Percentiles rank a stretch among this genome's conserved stretches.
Evolutionary conservation across 2,888 invertebrate species (phyloP).

Genomic region (Calameuta pallipes): DNA sequence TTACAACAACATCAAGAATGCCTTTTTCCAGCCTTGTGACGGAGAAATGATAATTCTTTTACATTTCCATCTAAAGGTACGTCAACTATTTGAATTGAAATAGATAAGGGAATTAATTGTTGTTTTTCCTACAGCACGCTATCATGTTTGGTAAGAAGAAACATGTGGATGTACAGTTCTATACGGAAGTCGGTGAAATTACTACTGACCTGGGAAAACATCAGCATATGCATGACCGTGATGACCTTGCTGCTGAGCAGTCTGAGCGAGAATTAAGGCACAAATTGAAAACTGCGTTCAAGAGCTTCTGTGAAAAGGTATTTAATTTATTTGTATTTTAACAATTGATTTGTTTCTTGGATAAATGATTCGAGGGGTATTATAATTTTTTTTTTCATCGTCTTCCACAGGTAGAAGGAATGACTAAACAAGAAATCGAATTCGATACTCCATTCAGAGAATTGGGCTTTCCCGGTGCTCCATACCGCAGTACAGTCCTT

Average conservation of each 20-base stretch:
- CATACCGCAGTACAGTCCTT: constrained; percentile 94
- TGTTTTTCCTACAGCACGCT: constrained; percentile 76
- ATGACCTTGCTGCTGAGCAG: constrained; percentile 98
- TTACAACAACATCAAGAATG: constrained; percentile 99
- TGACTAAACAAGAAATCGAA: constrained; percentile 97
- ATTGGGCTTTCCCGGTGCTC: constrained; percentile 97
- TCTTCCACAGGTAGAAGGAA: constrained; percentile 77
- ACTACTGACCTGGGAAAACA: constrained; percentile 99
- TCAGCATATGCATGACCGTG: constrained; percentile 99
- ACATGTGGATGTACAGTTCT: constrained; percentile 98
- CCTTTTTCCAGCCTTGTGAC: constrained; percentile 99
- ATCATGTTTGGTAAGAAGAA: constrained; percentile 99
- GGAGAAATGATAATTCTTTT: constrained; percentile 99
- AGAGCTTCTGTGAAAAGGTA: constrained; percentile 97
- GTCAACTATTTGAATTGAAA: background rate
- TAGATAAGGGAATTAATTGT: background rate
- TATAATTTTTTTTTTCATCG: background rate
- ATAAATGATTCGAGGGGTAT: background rate
- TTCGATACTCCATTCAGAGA: constrained; percentile 99
- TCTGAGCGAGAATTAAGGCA: constrained; percentile 96
- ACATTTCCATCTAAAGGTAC: constrained; percentile 96
- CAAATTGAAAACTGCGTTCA: constrained; percentile 97
- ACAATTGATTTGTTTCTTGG: background rate
- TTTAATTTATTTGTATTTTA: background rate
- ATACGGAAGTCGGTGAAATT: constrained; percentile 99